Conservation (phyloP, 2,888 invertebrate species). For the Amaurobius ferox region DNA sequence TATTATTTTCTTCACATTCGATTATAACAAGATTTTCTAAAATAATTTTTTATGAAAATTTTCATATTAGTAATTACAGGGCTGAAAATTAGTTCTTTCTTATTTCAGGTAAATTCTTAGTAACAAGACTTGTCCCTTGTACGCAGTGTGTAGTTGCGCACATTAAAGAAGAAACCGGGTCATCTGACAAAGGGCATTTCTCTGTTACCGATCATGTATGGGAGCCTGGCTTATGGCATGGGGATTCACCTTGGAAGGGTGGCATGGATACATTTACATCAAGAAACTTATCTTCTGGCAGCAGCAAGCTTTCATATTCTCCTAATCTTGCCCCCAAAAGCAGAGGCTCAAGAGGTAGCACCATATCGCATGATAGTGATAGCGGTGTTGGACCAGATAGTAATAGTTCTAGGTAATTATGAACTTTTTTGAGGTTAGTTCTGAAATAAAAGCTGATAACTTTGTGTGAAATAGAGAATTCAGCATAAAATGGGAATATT, state of each 20-base stretch:
- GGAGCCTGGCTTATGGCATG: constrained; percentile 73
- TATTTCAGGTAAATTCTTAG: constrained; percentile 84
- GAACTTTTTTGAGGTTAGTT: too few species aligned
- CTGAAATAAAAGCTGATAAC: too few species aligned
- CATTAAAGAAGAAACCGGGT: constrained; percentile 78
- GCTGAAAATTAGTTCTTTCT: too few species aligned
- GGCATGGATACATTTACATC: constrained; percentile 63
- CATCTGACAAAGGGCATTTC: constrained; percentile 67
- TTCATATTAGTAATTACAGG: too few species aligned
- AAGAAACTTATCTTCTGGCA: constrained; percentile 34
- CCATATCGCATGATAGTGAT: constrained; percentile 85
- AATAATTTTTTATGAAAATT: too few species aligned
- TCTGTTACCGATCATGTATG: constrained; percentile 67
- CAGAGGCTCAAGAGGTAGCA: constrained; percentile 75
- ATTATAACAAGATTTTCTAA: too few species aligned
- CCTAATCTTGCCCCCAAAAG: constrained; percentile 72
- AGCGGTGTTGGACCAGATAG: constrained; percentile 92
- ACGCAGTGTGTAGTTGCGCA: constrained; percentile 85
- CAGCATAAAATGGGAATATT: too few species aligned
- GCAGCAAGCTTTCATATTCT: constrained; percentile 50
- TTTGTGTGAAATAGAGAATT: too few species aligned
- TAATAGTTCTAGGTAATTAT: constrained; percentile 81
- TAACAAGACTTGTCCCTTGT: constrained; percentile 95
- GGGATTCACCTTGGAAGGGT: constrained; percentile 52
- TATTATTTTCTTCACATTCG: too few species aligned